Evolutionary conservation across 2,797 vertebrate genomes (phyloP), one percentile per base, ranked within the genome.

Genomic region (Oreochromis mossambicus): DNA sequence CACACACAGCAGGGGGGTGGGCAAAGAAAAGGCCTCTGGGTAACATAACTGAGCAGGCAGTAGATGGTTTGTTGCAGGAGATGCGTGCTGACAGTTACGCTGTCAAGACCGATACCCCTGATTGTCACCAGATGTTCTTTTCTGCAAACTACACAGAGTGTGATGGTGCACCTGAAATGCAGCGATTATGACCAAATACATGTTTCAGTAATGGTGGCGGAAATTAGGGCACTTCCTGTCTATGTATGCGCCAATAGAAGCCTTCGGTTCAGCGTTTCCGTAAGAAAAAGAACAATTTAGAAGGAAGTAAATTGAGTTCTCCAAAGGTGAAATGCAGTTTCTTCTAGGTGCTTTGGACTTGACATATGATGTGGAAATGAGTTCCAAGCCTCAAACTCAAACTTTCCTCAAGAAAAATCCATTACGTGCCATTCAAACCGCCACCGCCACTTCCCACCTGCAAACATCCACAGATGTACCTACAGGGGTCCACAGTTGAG

Each of bases 101-200:
- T 91, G 94, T 94, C 92, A 86, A 85, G 88, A 91, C 63, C 54
- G 50, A 88, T 91, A 8, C 54, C 66, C 15, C 61, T 94, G 92
- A 95, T 94, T 82, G 90, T 84, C 90, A 46, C 92, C 95, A 95
- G 93, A 95, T 95, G 94, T 94, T 81, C 54, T 36, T 14, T 85
- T 32, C 78, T 68, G 81, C 54, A 73, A 88, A 76, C 34, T 77
- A 79, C 70, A 36, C 63, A 79, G 4, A 90, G 14, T 61, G 86
- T 77, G 80, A 83, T 36, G 81, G 54, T 34, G 54, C 81, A 86
- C 54, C 83, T 83, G 86, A 88, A 82, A 85, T 24, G 56, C 80
- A 79, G 88, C 51, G 7, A 88, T 89, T 85, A 86, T 8, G 6
- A 78, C 73, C 78, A 84, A 90, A 83, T 32, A 19, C 86, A 80